phyloP scores from a whole-genome alignment of 2,888 invertebrate genomes.

The Ophioninae sp. region DNA sequence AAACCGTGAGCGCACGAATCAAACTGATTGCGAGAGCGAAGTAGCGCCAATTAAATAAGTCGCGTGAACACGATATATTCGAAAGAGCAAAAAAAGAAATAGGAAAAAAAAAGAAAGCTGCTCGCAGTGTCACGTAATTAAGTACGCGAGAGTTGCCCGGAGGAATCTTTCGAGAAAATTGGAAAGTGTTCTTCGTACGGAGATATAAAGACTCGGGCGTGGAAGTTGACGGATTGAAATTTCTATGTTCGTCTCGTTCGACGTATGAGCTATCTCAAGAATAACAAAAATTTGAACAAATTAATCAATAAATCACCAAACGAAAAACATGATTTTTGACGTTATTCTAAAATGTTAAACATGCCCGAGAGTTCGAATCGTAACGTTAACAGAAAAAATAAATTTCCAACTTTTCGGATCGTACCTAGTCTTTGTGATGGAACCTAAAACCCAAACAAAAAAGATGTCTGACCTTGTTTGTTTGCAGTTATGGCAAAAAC shows the following conservation, averaged over 20 bases:
- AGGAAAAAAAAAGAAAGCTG: constrained; percentile 50
- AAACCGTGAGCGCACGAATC: not conserved
- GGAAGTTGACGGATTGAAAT: constrained; percentile 17
- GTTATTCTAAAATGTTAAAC: not conserved
- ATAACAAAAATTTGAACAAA: not conserved
- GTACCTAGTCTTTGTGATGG: too few relatives aligned
- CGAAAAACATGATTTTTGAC: not conserved
- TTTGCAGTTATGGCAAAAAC: too few relatives aligned
- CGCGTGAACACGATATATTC: not conserved
- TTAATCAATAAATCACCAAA: not conserved
- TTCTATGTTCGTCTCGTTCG: constrained; percentile 7
- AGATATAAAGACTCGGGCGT: constrained; percentile 28
- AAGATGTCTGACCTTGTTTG: too few relatives aligned
- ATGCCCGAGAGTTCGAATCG: too few relatives aligned
- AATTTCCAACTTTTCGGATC: too few relatives aligned
- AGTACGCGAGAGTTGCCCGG: constrained; percentile 30
- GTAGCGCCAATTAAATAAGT: constrained; percentile 25
- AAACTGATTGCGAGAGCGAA: not conserved
- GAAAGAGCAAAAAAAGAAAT: not conserved
- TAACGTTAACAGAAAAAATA: too few relatives aligned
- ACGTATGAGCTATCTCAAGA: constrained; percentile 6
- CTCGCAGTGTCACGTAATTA: constrained; percentile 53
- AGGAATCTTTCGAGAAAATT: constrained; percentile 56
- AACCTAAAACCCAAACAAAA: too few relatives aligned
- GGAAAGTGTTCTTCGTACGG: constrained; percentile 46